These are phyloP conservation scores for Nasua narica DNA, from an alignment of 2,797 vertebrate species.

Conservation along the genomic window DNA sequence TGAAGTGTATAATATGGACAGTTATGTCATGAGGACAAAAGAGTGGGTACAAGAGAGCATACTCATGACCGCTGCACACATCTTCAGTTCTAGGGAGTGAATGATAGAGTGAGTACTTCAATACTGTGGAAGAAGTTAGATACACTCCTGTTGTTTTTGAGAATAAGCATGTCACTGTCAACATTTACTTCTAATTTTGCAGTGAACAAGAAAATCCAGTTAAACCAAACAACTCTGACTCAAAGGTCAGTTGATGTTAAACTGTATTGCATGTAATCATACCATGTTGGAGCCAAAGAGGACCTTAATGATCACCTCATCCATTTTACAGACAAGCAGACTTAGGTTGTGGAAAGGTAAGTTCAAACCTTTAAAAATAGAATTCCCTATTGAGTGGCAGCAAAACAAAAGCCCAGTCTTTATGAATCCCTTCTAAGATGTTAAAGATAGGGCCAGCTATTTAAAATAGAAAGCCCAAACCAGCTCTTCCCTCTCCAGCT, in stretches of 20 bases:
- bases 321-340: neutral
- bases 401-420: neutral
- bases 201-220: conserved; percentile 1
- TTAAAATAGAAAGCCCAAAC: neutral
- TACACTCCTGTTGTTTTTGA: neutral
- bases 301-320: neutral
- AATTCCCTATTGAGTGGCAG: neutral
- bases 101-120: neutral
- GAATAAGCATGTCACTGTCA: neutral
- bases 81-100: neutral
- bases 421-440: neutral
- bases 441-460: neutral
- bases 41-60: neutral
- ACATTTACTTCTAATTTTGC: conserved; percentile 17
- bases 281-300: neutral
- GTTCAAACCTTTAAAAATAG: neutral
- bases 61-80: no score
- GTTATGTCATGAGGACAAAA: neutral
- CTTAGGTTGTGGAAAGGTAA: neutral
- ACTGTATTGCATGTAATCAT: neutral
- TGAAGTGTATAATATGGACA: neutral
- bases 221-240: neutral
- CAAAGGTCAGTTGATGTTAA: neutral
- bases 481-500: neutral
- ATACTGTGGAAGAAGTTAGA: neutral